Conservation (phyloP, 2,113 vertebrate genomes). For the Laterallus jamaicensis region DNA sequence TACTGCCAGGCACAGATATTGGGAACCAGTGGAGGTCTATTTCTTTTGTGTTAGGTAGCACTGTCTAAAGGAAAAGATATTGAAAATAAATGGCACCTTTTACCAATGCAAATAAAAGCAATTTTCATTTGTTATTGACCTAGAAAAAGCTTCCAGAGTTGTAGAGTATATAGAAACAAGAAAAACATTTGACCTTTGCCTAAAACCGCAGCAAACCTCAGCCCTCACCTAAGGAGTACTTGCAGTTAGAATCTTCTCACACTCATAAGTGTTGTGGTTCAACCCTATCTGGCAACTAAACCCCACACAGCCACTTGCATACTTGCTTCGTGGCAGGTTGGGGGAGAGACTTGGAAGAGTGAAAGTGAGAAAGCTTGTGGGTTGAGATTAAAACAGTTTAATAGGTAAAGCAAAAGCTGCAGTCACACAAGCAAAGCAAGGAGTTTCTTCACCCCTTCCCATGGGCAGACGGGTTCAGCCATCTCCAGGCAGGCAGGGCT, state of each 20-base stretch:
- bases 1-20: background rate
- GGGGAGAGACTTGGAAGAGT: too few relatives aligned
- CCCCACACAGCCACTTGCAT: too few relatives aligned
- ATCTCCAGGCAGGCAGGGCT: too few relatives aligned
- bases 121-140: background rate
- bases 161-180: background rate
- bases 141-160: background rate
- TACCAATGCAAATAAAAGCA: background rate
- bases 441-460: too few relatives aligned
- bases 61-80: background rate
- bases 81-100: background rate
- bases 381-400: too few relatives aligned
- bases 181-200: background rate
- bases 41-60: background rate
- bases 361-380: too few relatives aligned
- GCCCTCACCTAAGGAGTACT: background rate
- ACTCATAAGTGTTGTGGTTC: too few relatives aligned
- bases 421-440: too few relatives aligned
- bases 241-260: background rate
- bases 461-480: too few relatives aligned
- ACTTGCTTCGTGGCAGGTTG: too few relatives aligned
- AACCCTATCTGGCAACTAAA: too few relatives aligned
- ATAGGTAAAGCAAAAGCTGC: too few relatives aligned
- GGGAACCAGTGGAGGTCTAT: background rate
- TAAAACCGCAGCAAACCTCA: background rate